Conservation (phyloP, 2,797 vertebrate species). For the Antennarius maculatus region DNA sequence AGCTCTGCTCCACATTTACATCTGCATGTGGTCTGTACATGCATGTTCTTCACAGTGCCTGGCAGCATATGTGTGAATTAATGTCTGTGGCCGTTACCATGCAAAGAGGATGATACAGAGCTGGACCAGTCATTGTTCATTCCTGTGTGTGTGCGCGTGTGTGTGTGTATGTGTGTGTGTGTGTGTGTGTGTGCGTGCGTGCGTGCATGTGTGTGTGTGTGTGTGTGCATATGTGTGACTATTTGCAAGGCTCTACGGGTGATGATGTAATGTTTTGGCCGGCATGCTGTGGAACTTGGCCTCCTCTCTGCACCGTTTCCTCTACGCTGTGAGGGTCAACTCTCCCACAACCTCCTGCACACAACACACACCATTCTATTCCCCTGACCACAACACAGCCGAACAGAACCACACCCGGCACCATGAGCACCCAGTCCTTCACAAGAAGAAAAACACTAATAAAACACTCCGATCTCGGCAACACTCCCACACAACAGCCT, state of each 20-base stretch:
- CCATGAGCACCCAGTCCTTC: conserved; percentile 61
- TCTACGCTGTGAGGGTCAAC: conserved; percentile 76
- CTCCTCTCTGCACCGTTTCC: conserved; percentile 73
- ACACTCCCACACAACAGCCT: conserved; percentile 55
- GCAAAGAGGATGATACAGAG: conserved; percentile 53
- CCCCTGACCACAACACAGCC: conserved; percentile 76
- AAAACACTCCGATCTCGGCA: conserved; percentile 45
- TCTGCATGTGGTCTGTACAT: conserved; percentile 6
- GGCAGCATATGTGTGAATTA: conserved; percentile 1
- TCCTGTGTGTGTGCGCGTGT: conserved; percentile 19
- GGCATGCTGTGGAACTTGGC: conserved; percentile 78
- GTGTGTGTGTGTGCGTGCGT: conserved; percentile 21
- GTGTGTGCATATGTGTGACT: conserved; percentile 23
- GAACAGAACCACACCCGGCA: conserved; percentile 76
- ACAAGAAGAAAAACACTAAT: conserved; percentile 53
- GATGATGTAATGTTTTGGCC: conserved; percentile 78
- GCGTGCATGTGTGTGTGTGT: conserved; percentile 18
- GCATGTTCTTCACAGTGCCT: conserved; percentile 12
- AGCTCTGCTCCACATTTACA: neutral
- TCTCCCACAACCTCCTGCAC: conserved; percentile 76
- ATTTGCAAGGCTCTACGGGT: conserved; percentile 61
- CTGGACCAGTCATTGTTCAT: conserved; percentile 21
- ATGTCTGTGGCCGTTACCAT: conserved; percentile 35
- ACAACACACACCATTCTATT: conserved; percentile 73
- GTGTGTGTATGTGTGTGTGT: conserved; percentile 16